phyloP scores from a whole-genome alignment of 2,797 vertebrate genomes.

The Lepilemur ruficaudatus region DNA sequence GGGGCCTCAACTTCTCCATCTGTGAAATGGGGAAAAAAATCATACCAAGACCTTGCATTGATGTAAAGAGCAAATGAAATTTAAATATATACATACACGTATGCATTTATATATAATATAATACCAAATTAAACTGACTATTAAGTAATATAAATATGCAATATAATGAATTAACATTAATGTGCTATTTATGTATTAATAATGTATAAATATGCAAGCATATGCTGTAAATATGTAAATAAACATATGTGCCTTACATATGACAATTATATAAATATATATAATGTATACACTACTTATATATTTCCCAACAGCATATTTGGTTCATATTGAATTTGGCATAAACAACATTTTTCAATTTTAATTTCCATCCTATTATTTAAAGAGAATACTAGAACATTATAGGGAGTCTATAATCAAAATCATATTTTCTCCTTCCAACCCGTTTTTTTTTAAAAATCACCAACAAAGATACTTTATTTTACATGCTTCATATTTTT shows the following conservation, averaged over 20 bases:
- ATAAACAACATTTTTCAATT: background rate
- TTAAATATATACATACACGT: rapidly evolving
- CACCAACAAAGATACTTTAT: background rate
- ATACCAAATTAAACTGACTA: too few relatives aligned
- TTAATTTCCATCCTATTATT: background rate
- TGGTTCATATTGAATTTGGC: background rate
- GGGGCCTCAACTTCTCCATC: background rate
- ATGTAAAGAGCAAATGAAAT: too few relatives aligned
- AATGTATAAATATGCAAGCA: background rate
- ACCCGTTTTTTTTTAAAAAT: background rate
- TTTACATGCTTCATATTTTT: background rate
- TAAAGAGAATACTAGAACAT: background rate
- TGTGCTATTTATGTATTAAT: background rate
- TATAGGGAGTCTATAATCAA: background rate
- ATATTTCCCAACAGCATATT: background rate
- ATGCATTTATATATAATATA: background rate
- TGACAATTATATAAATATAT: background rate
- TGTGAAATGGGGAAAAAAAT: background rate
- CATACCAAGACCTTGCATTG: rapidly evolving
- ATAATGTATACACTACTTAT: background rate
- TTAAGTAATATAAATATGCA: background rate
- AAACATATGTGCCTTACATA: background rate
- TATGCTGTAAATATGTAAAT: background rate
- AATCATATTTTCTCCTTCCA: background rate
- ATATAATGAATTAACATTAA: background rate